Base-by-base conservation (phyloP, 1,140 invertebrate species). In the Pseudomyrmex pallidus region DNA sequence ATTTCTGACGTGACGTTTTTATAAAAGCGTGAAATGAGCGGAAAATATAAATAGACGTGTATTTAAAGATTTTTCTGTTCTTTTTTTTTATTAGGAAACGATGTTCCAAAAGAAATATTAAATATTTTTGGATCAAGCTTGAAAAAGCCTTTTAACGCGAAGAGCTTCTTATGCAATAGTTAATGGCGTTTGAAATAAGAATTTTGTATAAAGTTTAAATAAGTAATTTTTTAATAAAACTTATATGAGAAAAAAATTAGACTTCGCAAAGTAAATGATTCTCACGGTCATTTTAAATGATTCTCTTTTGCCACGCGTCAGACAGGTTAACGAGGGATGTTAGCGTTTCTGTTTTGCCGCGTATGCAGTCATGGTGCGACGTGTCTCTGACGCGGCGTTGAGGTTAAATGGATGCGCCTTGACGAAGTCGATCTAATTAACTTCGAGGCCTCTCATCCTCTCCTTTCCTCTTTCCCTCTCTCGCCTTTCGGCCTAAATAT, bases 341-440 rank as follows among this genome's bases (percentile, higher is more conserved):
- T 48, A 61, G 44, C 13, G 46, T 48, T 56, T 50, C 56, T 67
- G 54, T 78, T 68, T 62, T 25, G 56, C 56, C 46, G 46, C 54
- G 2, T 61, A 52, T 61, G 63, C 73, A 66, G 68, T 82, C 62
- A 63, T 52, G 50, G 20, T 52, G 66, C 67, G 68, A 74, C 70
- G 52, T 74, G 67, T 72, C 50, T 85, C 83, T 82, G 70, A 83
- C 84, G 73, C 22, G 67, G 68, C 80, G 82, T 73, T 85, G 84
- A 85, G 44, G 84, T 85, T 83, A 85, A 85, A 82, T 85, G 74
- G 84, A 85, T 77, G 64, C 74, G 86, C 56, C 84, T 86, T 82
- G 84, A 87, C 84, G 85, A 84, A 90, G 84, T 87, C 77, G 85
- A 90, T 90, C 86, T 89, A 89, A 90, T 90, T 90, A 89, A 89